Percentiles rank a stretch among this genome's conserved stretches.
Evolutionary conservation across 2,888 invertebrate genomes (phyloP).

Genomic region (Synanthedon vespiformis): DNA sequence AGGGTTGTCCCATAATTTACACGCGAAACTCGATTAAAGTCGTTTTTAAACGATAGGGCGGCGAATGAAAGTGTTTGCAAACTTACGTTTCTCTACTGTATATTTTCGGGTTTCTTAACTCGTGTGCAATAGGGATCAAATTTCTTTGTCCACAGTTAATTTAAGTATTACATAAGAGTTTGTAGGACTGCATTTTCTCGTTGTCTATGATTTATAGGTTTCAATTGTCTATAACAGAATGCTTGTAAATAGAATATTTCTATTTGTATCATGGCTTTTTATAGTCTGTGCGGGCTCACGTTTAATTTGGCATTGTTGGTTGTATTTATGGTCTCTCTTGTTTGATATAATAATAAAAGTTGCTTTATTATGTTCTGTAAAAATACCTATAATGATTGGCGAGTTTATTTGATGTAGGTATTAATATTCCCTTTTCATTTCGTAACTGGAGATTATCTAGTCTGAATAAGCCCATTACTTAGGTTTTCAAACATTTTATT

Average conservation of each 20-base stretch:
- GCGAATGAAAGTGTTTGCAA: constrained; percentile 28
- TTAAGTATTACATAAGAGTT: constrained; percentile 10
- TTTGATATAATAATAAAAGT: background rate
- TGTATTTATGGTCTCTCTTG: constrained; percentile 40
- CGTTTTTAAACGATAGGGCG: constrained; percentile 62
- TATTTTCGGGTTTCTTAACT: background rate
- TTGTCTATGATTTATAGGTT: constrained; percentile 62
- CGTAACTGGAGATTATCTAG: too few relatives aligned
- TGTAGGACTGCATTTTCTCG: constrained; percentile 50
- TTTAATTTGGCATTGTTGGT: constrained; percentile 44
- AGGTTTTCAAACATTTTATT: too few relatives aligned
- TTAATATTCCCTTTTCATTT: too few relatives aligned
- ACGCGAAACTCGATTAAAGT: constrained; percentile 58
- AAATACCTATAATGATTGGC: background rate
- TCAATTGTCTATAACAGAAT: constrained; percentile 62
- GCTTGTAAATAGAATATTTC: constrained; percentile 63
- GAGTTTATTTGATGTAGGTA: too few relatives aligned
- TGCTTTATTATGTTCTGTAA: background rate
- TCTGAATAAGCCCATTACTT: too few relatives aligned
- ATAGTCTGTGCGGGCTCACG: constrained; percentile 48
- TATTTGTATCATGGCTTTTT: constrained; percentile 51
- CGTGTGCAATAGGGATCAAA: background rate
- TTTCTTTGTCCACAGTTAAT: background rate
- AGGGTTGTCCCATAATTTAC: constrained; percentile 66
- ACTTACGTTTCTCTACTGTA: background rate